These are phyloP conservation scores for Orius laevigatus DNA, from an alignment of 1,140 invertebrate genomes.

Conservation along the genomic window DNA sequence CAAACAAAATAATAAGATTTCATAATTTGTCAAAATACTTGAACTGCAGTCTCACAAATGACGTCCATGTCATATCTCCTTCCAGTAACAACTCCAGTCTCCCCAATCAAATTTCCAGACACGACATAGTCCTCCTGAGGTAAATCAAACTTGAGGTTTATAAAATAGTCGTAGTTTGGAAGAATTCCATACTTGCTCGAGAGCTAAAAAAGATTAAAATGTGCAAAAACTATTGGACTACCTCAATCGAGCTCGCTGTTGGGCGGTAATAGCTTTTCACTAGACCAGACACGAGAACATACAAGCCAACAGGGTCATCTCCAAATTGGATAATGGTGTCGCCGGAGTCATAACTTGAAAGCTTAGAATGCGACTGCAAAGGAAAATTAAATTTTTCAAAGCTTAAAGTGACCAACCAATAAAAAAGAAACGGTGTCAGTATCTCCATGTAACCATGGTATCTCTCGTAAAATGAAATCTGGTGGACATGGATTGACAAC, in stretches of 20 bases:
- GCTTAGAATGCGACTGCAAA: neutral
- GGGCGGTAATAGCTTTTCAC: neutral
- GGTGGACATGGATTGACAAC: slow-evolving; percentile 1
- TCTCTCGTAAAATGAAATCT: slow-evolving; percentile 1
- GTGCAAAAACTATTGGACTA: too few relatives aligned
- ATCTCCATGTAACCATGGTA: slow-evolving; percentile 8
- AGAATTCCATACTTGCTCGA: slow-evolving; percentile 5
- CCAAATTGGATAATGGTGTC: slow-evolving; percentile 1
- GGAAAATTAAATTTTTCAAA: neutral
- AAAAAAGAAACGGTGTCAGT: slow-evolving; percentile 1
- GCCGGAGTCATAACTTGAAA: neutral
- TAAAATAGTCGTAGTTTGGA: slow-evolving; percentile 10
- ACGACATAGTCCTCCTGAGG: slow-evolving; percentile 27
- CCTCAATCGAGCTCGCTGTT: neutral
- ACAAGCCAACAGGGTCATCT: slow-evolving; percentile 2
- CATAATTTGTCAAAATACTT: slow-evolving; percentile 20
- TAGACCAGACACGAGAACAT: neutral
- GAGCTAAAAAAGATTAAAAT: slow-evolving; percentile 1
- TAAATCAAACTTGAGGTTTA: neutral
- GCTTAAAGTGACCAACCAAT: neutral
- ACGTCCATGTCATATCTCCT: slow-evolving; percentile 24
- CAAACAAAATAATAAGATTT: too few relatives aligned
- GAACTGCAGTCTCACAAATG: slow-evolving; percentile 29
- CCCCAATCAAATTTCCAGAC: slow-evolving; percentile 29
- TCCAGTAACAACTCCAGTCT: slow-evolving; percentile 28